Evolutionary conservation across 2,113 vertebrate genomes (phyloP), one percentile per base, ranked within the genome.

Genomic region (Microtus richardsoni): DNA sequence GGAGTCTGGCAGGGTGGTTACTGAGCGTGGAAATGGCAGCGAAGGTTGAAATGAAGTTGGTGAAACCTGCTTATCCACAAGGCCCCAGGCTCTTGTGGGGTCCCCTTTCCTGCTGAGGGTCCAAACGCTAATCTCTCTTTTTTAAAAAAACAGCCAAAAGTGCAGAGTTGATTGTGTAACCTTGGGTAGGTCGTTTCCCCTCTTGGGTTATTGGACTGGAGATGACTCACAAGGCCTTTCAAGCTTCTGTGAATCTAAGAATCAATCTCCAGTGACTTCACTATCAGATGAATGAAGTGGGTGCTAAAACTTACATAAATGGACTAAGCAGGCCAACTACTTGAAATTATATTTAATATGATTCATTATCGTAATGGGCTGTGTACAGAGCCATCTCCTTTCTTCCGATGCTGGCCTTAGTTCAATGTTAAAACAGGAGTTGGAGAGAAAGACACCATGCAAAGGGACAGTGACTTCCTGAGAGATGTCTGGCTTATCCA

Each of bases 261-360:
- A 83, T 96, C 94, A 86, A 28, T 95, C 92, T 70, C 91, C 88
- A 58, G 13, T 28, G 95, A 92, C 96, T 70, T 91, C 88, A 88
- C 93, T 88, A 68, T 93, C 93, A 66, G 9, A 71, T 0, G 84
- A 73, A 54, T 64, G 87, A 84, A 85, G 88, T 28, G 16, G 90
- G 79, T 0, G 2, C 90, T 85, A 64, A 94, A 85, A 97, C 96
- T 62, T 90, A 92, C 91, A 66, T 64, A 95, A 95, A 74, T 71
- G 95, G 97, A 97, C 89, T 86, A 96, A 93, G 66, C 78, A 93
- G 95, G 92, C 88, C 95, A 86, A n/a, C 0, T 88, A 66, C 92
- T 47, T 52, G 54, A 80, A 91, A 83, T 97, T 92, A 91, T 68
- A 47, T 79, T 73, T 95, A 83, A 95, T 94, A 54, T 36, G 96